Evolutionary conservation across 2,797 vertebrate genomes (phyloP), one percentile per base, ranked within the genome.

Genomic region (Nasua narica): DNA sequence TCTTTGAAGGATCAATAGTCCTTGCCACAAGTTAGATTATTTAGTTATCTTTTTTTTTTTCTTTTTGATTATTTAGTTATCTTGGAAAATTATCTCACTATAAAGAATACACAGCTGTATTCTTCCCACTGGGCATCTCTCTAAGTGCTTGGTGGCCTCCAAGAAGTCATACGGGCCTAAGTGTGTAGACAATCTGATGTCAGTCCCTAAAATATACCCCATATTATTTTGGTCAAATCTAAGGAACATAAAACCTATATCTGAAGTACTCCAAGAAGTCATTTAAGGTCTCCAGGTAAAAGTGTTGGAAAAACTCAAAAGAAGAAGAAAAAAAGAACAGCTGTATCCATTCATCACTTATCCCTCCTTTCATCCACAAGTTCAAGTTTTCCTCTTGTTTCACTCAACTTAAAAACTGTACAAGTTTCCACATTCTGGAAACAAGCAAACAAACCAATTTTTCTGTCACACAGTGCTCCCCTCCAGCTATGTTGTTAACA

Each of bases 161-260:
- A 32, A 37, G 72, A 86, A 52, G 16, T 93, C 84, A 69, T 52
- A 32, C 14, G 58, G 23, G 10, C 19, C 13, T 5, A n/a, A 27
- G 0, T 84, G 9, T 83, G 82, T 40, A 82, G 35, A 69, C 46
- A 67, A 87, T 62, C 25, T 79, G 32, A 27, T 29, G 37, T 69
- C n/a, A n/a, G 79, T 84, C 29, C 60, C 96, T 95, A 90, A 70
- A 50, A 43, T 60, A 88, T 54, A 35, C 11, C 25, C 23, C 56
- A 83, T n/a, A 62, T 87, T 90, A 67, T 87, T 97, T 87, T 91
- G 35, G 62, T 84, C 52, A 54, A 15, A 89, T 91, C 40, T 87
- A 54, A 48, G 25, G 35, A 83, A 74, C 70, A 62, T 76, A 62
- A 50, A 96, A 46, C 43, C 23, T 65, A 25, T 8, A 2, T 69